These are phyloP conservation scores for Agonum fuliginosum DNA, from an alignment of 2,888 invertebrate genomes.

Conservation along the genomic window DNA sequence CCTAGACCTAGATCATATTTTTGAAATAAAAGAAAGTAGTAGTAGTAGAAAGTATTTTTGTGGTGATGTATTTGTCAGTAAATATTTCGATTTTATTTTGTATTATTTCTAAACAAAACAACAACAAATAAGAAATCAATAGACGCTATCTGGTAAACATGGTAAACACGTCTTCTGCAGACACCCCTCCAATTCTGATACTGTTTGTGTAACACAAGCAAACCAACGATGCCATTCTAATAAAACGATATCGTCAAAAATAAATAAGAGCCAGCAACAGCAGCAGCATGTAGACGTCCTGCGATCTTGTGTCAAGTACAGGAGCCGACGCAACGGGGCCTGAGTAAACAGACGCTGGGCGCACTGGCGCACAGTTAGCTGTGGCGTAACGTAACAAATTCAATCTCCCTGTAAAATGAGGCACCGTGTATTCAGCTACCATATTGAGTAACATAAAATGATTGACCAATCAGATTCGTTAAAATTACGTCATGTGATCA, in stretches of 20 bases:
- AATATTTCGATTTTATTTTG: neutral
- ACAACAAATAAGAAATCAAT: neutral
- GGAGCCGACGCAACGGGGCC: neutral
- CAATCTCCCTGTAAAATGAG: too few relatives aligned
- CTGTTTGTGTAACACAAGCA: slow-evolving; percentile 49
- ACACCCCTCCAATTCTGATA: slow-evolving; percentile 16
- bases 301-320: slow-evolving; percentile 40
- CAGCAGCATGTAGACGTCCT: neutral
- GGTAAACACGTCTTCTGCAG: slow-evolving; percentile 33
- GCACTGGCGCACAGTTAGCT: neutral
- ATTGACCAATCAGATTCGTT: too few relatives aligned
- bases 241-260: slow-evolving; percentile 52
- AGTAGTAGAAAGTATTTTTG: neutral
- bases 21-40: neutral
- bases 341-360: neutral
- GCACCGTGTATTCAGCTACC: too few relatives aligned
- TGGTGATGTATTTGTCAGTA: neutral
- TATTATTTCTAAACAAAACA: neutral
- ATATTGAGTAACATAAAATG: too few relatives aligned
- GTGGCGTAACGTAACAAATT: too few relatives aligned
- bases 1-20: too few relatives aligned
- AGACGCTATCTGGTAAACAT: slow-evolving; percentile 33
- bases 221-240: slow-evolving; percentile 17
- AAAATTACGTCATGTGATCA: too few relatives aligned
- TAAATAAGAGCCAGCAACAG: slow-evolving; percentile 35